phyloP scores from a whole-genome alignment of 2,797 vertebrate species.

The Sebastes oblongus region DNA sequence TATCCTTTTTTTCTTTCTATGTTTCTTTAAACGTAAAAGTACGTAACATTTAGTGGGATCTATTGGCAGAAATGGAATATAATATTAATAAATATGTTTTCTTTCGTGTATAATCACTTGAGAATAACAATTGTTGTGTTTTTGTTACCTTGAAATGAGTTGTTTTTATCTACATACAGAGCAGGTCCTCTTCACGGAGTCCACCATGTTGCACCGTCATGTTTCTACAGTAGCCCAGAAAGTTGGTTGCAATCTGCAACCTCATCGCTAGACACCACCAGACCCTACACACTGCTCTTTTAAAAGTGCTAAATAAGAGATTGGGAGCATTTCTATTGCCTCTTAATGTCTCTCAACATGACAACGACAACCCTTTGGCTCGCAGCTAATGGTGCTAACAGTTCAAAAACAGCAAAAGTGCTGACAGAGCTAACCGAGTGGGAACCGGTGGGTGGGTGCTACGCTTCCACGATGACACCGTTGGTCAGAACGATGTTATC shows the following conservation, averaged over 20 bases:
- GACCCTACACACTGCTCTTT: neutral
- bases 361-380: rapidly evolving
- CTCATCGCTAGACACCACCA: rapidly evolving
- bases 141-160: neutral
- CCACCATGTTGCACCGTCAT: neutral
- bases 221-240: too few species aligned
- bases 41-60: neutral
- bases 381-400: too few species aligned
- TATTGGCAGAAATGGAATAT: neutral
- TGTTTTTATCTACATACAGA: neutral
- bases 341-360: neutral
- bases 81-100: neutral
- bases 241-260: neutral
- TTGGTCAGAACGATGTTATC: too few species aligned
- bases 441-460: neutral
- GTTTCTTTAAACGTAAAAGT: neutral
- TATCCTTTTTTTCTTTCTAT: neutral
- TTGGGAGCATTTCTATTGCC: neutral
- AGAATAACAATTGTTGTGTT: neutral
- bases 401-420: neutral
- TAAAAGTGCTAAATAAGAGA: neutral
- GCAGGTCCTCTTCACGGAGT: neutral
- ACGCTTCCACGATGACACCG: neutral
- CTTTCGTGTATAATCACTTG: neutral
- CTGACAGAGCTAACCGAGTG: neutral